Evolutionary conservation across 1,140 invertebrate species (phyloP).

Genomic region (Megalonaias nervosa): DNA sequence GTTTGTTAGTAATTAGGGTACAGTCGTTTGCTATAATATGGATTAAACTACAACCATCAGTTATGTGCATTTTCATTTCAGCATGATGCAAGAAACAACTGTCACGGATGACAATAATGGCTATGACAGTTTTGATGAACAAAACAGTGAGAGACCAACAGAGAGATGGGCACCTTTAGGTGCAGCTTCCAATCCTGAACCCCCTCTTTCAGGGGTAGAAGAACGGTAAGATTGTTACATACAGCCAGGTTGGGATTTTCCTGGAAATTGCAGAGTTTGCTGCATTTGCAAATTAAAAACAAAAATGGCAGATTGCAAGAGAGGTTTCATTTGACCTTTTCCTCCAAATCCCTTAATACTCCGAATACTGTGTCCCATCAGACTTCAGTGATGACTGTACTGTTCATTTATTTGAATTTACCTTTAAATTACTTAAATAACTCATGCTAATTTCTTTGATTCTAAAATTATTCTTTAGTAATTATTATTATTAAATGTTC

Average conservation of each 20-base stretch:
- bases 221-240: slow-evolving; percentile 39
- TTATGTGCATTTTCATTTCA: too few species aligned
- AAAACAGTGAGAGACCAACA: slow-evolving; percentile 60
- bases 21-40: too few species aligned
- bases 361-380: not conserved
- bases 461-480: too few species aligned
- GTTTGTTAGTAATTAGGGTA: too few species aligned
- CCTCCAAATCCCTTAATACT: not conserved
- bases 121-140: slow-evolving; percentile 69
- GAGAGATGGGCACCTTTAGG: slow-evolving; percentile 86
- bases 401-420: not conserved
- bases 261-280: not conserved
- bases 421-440: not conserved
- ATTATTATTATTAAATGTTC: too few species aligned
- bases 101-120: slow-evolving; percentile 42
- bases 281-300: not conserved
- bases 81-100: too few species aligned
- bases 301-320: not conserved
- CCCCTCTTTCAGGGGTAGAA: slow-evolving; percentile 50
- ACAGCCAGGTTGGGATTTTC: not conserved
- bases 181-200: slow-evolving; percentile 71
- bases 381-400: not conserved
- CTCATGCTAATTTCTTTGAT: not conserved
- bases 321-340: not conserved
- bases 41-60: too few species aligned